Conservation (phyloP, 1,140 invertebrate genomes). For the Sarcophaga bullata region DNA sequence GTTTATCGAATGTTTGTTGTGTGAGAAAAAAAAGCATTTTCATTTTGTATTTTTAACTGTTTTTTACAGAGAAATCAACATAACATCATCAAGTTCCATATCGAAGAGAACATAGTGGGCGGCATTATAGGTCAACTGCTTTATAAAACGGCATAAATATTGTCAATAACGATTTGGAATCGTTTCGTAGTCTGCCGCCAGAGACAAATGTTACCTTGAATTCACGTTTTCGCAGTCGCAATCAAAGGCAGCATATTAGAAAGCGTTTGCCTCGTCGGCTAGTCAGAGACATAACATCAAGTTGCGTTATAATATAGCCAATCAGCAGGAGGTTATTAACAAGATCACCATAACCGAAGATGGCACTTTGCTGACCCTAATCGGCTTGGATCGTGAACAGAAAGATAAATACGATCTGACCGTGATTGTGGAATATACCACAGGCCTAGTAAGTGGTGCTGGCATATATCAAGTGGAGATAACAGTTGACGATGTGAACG, state of each 20-base stretch:
- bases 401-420: constrained; percentile 79
- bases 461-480: constrained; percentile 83
- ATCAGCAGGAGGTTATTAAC: constrained; percentile 81
- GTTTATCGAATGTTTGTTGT: constrained; percentile 47
- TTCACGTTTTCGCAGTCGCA: constrained; percentile 50
- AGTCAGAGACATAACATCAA: constrained; percentile 52
- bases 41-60: neutral
- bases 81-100: constrained; percentile 77
- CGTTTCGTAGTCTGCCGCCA: constrained; percentile 48
- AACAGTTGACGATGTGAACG: constrained; percentile 88
- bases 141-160: constrained; percentile 69
- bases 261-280: constrained; percentile 39
- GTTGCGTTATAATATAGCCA: constrained; percentile 78
- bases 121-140: constrained; percentile 80
- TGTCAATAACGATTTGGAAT: constrained; percentile 59
- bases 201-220: constrained; percentile 51
- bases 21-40: neutral
- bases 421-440: constrained; percentile 79
- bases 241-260: constrained; percentile 47
- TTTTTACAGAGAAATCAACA: constrained; percentile 70
- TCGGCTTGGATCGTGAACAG: constrained; percentile 80
- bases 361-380: constrained; percentile 81
- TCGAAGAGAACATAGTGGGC: constrained; percentile 81
- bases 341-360: constrained; percentile 80
- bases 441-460: constrained; percentile 73